Conservation (phyloP, 2,113 vertebrate genomes). For the Hyperoodon ampullatus region DNA sequence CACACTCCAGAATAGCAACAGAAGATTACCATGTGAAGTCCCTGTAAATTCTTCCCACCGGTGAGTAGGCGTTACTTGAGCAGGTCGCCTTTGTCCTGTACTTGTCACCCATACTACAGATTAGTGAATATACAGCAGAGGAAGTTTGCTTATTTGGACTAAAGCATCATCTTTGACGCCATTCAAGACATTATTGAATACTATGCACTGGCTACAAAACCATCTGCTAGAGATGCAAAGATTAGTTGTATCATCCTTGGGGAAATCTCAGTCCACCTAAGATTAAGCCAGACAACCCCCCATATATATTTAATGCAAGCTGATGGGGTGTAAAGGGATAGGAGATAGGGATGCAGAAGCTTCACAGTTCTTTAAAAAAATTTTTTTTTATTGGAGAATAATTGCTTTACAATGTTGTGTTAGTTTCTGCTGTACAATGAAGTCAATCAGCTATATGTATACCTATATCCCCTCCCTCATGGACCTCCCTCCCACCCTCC, state of each 20-base stretch:
- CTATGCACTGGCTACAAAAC: not conserved
- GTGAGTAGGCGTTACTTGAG: not conserved
- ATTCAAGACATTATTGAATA: not conserved
- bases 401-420: too few relatives aligned
- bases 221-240: not conserved
- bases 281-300: not conserved
- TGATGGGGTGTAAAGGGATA: not conserved
- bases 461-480: too few relatives aligned
- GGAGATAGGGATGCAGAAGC: not conserved
- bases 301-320: not conserved
- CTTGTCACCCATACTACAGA: not conserved
- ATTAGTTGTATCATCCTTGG: not conserved
- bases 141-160: not conserved
- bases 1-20: not conserved
- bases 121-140: not conserved
- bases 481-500: too few relatives aligned
- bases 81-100: not conserved
- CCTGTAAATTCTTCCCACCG: not conserved
- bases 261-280: not conserved
- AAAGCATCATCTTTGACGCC: not conserved
- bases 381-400: too few relatives aligned
- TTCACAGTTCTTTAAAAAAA: not conserved
- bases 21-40: not conserved
- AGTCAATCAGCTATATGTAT: too few relatives aligned
- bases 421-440: too few relatives aligned